Conservation (phyloP, 2,888 invertebrate genomes). For the Stenodema calcarata region DNA sequence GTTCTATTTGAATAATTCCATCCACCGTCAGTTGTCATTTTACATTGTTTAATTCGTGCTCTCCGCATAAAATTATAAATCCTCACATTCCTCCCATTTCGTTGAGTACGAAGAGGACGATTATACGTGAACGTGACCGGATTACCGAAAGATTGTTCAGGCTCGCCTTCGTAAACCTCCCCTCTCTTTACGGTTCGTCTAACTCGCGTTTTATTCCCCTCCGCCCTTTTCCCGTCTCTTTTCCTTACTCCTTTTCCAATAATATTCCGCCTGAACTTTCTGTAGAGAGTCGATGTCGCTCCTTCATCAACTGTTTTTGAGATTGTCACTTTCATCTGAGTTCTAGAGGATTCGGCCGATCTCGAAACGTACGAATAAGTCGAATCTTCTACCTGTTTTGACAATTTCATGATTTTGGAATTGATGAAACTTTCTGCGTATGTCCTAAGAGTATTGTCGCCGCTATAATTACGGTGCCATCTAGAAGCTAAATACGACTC, state of each 20-base stretch:
- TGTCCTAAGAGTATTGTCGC: not conserved
- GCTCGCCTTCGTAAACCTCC: not conserved
- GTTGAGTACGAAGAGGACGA: not conserved
- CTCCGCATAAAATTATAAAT: not conserved
- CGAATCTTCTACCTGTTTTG: no score
- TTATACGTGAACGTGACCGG: no score
- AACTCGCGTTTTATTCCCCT: not conserved
- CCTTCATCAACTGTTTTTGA: not conserved
- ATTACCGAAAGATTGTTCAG: not conserved
- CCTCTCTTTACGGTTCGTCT: not conserved
- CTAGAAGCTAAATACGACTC: not conserved
- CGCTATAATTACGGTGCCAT: not conserved
- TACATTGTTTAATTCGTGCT: no score
- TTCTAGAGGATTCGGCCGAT: not conserved
- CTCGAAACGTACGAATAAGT: not conserved
- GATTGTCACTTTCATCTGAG: no score
- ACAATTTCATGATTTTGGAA: no score
- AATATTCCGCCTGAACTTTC: not conserved
- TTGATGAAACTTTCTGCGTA: not conserved
- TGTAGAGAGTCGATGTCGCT: not conserved
- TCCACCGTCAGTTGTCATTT: no score
- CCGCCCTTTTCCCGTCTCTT: not conserved
- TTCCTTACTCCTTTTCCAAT: not conserved
- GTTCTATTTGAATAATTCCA: no score
- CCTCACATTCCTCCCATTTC: not conserved